Conservation (phyloP, 2,113 vertebrate genomes). For the Willisornis vidua region DNA sequence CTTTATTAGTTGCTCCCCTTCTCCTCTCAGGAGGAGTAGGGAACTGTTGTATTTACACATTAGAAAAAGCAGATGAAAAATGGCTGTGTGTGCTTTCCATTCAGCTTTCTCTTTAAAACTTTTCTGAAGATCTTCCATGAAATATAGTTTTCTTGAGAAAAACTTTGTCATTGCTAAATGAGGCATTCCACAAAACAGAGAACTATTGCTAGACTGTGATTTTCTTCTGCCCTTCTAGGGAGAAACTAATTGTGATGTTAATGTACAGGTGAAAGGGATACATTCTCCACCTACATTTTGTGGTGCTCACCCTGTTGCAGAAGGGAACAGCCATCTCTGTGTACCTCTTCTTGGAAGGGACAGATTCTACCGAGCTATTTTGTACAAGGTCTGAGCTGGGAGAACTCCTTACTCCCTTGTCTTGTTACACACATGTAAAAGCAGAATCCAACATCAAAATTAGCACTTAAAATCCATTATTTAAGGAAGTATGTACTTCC, state of each 20-base stretch:
- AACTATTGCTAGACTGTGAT: not conserved
- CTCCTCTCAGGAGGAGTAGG: not conserved
- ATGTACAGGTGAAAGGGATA: not conserved
- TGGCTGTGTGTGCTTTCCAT: not conserved
- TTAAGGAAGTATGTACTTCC: not conserved
- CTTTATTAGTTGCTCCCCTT: not conserved
- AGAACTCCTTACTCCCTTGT: not conserved
- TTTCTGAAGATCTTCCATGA: not conserved
- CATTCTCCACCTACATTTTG: not conserved
- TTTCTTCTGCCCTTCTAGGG: not conserved
- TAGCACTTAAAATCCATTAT: slow-evolving; percentile 32
- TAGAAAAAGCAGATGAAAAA: not conserved
- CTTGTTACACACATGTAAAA: not conserved
- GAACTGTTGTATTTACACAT: not conserved
- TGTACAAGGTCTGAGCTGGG: not conserved
- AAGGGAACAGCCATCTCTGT: not conserved
- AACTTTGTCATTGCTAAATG: not conserved
- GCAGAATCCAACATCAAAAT: slow-evolving; percentile 9
- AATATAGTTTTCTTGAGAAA: not conserved
- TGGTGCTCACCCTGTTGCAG: not conserved
- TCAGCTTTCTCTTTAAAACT: not conserved
- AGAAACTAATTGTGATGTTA: not conserved
- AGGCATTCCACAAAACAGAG: not conserved
- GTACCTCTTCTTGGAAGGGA: not conserved
- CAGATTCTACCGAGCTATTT: not conserved